These are phyloP conservation scores for Mustela lutreola DNA, from an alignment of 2,113 vertebrate species.

Conservation along the genomic window DNA sequence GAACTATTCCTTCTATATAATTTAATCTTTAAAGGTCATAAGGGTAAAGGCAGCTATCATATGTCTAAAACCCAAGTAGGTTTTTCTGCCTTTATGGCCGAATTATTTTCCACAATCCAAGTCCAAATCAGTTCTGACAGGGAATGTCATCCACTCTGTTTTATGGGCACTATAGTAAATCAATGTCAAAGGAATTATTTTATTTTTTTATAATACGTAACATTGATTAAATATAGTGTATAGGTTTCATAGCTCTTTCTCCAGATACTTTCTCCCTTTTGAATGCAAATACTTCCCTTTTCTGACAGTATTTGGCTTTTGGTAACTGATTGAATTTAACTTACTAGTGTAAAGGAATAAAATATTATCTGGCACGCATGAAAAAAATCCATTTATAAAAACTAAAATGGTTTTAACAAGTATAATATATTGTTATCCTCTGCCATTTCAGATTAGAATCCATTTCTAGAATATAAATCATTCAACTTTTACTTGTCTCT, in stretches of 20 bases:
- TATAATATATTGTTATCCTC: slow-evolving; percentile 37
- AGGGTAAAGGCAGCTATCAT: not conserved
- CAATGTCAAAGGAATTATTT: slow-evolving; percentile 4
- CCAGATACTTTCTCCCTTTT: not conserved
- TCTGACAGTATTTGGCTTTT: not conserved
- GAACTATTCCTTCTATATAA: not conserved
- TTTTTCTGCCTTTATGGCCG: not conserved
- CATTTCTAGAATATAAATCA: slow-evolving; percentile 39
- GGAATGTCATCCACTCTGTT: not conserved
- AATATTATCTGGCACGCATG: not conserved
- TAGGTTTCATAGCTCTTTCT: slow-evolving; percentile 2
- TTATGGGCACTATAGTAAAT: not conserved
- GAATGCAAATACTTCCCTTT: slow-evolving; percentile 26
- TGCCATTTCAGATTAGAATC: slow-evolving; percentile 15
- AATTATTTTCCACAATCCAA: not conserved
- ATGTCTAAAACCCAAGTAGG: not conserved
- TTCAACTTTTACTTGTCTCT: slow-evolving; percentile 5
- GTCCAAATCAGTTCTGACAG: slow-evolving; percentile 36
- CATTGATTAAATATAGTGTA: not conserved
- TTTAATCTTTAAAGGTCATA: not conserved
- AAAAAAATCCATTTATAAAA: slow-evolving; percentile 61
- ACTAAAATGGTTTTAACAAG: slow-evolving; percentile 39
- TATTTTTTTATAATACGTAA: not conserved
- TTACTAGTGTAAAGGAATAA: slow-evolving; percentile 2
- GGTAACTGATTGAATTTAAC: slow-evolving; percentile 41